These are phyloP conservation scores for Siphlonurus alternatus DNA, from an alignment of 2,888 invertebrate species.

Conservation along the genomic window DNA sequence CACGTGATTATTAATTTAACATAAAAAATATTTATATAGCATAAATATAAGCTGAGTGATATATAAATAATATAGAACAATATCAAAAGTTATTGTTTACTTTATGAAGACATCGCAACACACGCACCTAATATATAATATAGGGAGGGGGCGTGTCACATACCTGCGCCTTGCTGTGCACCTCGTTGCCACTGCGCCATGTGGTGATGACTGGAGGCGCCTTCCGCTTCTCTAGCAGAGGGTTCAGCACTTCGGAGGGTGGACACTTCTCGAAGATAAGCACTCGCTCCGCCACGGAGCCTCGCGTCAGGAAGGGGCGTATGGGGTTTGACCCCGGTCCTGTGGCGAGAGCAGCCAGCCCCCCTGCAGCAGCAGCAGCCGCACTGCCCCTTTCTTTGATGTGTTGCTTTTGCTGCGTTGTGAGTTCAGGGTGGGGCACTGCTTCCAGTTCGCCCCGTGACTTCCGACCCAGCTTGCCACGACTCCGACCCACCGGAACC, in stretches of 20 bases:
- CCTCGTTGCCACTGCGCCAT: constrained; percentile 28
- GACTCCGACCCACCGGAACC: constrained; percentile 18
- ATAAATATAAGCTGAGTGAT: too few relatives aligned
- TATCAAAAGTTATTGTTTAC: too few relatives aligned
- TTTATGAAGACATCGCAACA: too few relatives aligned
- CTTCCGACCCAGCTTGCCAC: constrained; percentile 23
- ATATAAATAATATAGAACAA: too few relatives aligned
- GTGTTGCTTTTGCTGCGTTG: constrained; percentile 40
- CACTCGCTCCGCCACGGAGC: constrained; percentile 79
- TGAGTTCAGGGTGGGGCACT: constrained; percentile 50
- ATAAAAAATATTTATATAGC: too few relatives aligned
- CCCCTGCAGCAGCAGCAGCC: constrained; percentile 18
- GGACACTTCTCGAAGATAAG: constrained; percentile 78
- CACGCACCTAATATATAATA: too few relatives aligned
- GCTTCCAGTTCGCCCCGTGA: constrained; percentile 26
- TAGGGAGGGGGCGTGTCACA: too few relatives aligned
- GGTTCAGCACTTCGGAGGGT: constrained; percentile 41
- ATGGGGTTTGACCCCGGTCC: constrained; percentile 40
- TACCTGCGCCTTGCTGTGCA: constrained; percentile 34
- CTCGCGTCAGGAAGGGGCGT: constrained; percentile 69
- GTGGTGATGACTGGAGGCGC: constrained; percentile 31
- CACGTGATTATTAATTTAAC: too few relatives aligned
- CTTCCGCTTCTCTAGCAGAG: constrained; percentile 43
- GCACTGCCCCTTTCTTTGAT: constrained; percentile 22
- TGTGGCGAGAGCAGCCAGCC: constrained; percentile 19